Evolutionary conservation across 2,888 invertebrate genomes (phyloP).

Genomic region (Phengaris arion): DNA sequence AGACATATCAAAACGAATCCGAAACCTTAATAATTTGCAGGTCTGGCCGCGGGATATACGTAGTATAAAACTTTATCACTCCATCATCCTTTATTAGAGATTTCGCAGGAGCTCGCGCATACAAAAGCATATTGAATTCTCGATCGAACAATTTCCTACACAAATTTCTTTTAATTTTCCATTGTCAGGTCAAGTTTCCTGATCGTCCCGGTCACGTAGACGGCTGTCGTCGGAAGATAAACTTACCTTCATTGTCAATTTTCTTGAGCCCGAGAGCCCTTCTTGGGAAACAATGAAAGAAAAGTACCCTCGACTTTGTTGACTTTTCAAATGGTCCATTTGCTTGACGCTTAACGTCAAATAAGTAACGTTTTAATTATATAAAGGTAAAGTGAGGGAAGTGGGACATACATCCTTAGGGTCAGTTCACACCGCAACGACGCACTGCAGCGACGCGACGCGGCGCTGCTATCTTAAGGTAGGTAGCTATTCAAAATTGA

Average conservation of each 20-base stretch:
- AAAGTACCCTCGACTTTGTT: slow-evolving; percentile 67
- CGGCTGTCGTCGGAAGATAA: slow-evolving; percentile 73
- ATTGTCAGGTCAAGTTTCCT: slow-evolving; percentile 55
- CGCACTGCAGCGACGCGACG: too few relatives aligned
- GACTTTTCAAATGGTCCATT: slow-evolving; percentile 67
- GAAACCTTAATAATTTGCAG: background rate
- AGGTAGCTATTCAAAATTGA: too few relatives aligned
- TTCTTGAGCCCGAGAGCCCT: slow-evolving; percentile 67
- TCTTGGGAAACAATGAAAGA: slow-evolving; percentile 69
- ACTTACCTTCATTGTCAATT: slow-evolving; percentile 77
- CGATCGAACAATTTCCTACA: slow-evolving; percentile 60
- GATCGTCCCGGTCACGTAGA: slow-evolving; percentile 74
- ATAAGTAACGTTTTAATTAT: slow-evolving; percentile 25
- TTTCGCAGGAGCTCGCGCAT: slow-evolving; percentile 35
- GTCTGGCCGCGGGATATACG: background rate
- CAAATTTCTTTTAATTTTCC: slow-evolving; percentile 69
- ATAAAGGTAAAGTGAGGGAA: background rate
- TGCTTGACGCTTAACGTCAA: slow-evolving; percentile 45
- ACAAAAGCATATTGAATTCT: slow-evolving; percentile 57
- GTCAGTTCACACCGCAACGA: too few relatives aligned
- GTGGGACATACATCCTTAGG: background rate
- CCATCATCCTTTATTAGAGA: slow-evolving; percentile 33
- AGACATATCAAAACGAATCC: background rate
- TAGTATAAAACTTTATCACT: slow-evolving; percentile 10
- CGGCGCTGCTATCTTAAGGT: too few relatives aligned